These are phyloP conservation scores for Artibeus lituratus DNA, from an alignment of 2,797 vertebrate species.

Conservation along the genomic window DNA sequence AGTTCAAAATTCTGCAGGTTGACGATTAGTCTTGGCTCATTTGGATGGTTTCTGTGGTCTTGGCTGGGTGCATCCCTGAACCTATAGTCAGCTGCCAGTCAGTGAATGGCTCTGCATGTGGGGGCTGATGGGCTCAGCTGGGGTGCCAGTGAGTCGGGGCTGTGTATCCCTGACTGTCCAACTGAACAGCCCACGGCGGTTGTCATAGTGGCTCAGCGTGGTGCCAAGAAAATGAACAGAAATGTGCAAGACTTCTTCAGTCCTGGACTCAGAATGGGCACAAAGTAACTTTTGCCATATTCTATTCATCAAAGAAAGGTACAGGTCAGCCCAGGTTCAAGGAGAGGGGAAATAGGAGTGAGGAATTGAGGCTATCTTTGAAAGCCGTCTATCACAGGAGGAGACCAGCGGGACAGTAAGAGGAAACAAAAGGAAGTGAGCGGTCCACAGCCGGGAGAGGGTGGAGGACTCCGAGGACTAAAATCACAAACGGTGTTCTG, in stretches of 20 bases:
- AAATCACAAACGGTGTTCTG: neutral
- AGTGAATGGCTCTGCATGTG: neutral
- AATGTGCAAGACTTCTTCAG: neutral
- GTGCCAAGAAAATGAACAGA: neutral
- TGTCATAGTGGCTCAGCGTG: neutral
- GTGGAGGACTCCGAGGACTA: neutral
- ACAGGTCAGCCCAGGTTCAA: neutral
- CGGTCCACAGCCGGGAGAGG: neutral
- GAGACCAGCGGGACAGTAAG: neutral
- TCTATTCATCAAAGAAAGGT: neutral
- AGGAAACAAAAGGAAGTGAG: neutral
- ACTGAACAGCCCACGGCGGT: neutral
- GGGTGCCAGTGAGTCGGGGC: neutral
- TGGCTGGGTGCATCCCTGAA: neutral
- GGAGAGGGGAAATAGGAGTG: neutral
- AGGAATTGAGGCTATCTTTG: neutral
- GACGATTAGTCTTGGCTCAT: neutral
- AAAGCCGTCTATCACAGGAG: neutral
- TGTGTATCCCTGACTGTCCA: neutral
- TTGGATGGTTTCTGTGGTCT: neutral
- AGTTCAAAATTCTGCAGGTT: neutral
- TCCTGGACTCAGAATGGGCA: neutral
- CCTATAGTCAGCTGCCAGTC: neutral
- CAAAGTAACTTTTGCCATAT: neutral
- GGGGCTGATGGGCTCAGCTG: neutral